Conservation (phyloP, 2,797 vertebrate genomes). For the Balearica regulorum region DNA sequence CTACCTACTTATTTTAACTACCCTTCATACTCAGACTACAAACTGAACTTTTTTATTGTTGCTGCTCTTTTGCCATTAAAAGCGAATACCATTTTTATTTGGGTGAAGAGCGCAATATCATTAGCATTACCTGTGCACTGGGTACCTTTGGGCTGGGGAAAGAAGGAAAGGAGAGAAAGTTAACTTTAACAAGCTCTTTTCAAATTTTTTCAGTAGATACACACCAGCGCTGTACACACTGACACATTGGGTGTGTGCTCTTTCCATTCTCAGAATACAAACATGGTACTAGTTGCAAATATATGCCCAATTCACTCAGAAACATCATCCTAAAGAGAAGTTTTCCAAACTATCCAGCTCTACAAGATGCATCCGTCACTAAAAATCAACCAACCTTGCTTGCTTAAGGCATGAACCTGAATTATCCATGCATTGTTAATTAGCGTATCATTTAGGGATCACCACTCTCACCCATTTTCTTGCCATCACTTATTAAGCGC, state of each 20-base stretch:
- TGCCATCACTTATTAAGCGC: background rate
- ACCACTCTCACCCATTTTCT: background rate
- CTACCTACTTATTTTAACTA: background rate
- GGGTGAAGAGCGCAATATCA: background rate
- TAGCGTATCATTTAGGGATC: background rate
- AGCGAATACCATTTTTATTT: background rate
- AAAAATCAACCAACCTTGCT: background rate
- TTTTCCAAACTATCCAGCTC: background rate
- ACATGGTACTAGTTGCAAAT: background rate
- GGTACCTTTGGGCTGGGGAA: background rate
- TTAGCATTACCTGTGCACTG: background rate
- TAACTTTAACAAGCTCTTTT: background rate
- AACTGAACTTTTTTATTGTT: background rate
- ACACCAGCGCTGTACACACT: background rate
- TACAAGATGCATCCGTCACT: background rate
- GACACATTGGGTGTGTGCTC: rapidly evolving
- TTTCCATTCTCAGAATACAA: background rate
- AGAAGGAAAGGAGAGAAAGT: background rate
- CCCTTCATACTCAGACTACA: background rate
- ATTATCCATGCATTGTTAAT: background rate
- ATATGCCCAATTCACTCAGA: background rate
- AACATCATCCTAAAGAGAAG: background rate
- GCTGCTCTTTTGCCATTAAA: background rate
- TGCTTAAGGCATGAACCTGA: background rate
- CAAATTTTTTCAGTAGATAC: background rate